Evolutionary conservation across 2,888 invertebrate species (phyloP), one percentile per base, ranked within the genome.

Genomic region (Drosophila ustulata): DNA sequence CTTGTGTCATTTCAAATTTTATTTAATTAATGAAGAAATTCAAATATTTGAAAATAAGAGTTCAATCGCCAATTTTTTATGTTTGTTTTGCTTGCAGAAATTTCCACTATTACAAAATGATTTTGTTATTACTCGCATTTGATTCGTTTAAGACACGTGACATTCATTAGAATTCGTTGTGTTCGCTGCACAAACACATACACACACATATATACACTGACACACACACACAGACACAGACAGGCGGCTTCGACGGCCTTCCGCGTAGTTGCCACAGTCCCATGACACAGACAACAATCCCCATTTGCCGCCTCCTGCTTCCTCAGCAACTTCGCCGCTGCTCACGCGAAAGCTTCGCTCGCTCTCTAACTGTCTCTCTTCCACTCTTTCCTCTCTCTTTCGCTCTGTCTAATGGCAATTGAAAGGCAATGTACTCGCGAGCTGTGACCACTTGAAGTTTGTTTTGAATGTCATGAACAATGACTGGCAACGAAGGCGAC

Each of bases 391-490:
- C 56, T 28, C 9, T 41, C n/a, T 56, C 32, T 34, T 30, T 45
- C 4, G 26, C 59, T 23, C 18, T 11, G 30, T 23, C 73, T 45
- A 56, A 62, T 59, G 74, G 65, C 61, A 75, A 73, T 64, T 69
- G 39, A 59, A 56, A 62, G 74, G 75, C 75, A 75, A 77, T 72
- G 73, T 68, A 78, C 75, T 43, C 79, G 71, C 51, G 47, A 66
- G 58, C 57, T 47, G 75, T 57, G 75, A 53, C 82, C 87, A 86
- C 76, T 86, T 72, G 71, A 76, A 77, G 78, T 83, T 65, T 63
- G 64, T 85, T 88, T 89, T 89, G 89, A 89, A 90, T 89, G 88
- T 90, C 88, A 89, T 89, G 88, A 90, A 79, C 88, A 80, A 88
- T 83, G 71, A 71, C 66, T 76, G 72, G 72, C 81, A 75, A 70